phyloP scores from a whole-genome alignment of 1,140 invertebrate genomes.

The Danaus plexippus region DNA sequence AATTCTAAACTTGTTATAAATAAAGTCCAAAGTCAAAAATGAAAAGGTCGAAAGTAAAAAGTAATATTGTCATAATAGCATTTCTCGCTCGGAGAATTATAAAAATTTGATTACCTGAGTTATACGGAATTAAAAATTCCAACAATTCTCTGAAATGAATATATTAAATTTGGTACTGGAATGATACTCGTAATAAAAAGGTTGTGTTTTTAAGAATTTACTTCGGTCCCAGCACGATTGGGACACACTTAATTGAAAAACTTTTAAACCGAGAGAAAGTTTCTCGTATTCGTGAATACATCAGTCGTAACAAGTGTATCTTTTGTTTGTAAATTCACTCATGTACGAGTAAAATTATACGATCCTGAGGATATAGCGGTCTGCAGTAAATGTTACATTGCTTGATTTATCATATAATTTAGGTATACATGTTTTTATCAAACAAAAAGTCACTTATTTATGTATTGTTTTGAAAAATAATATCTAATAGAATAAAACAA shows the following conservation, averaged over 20 bases:
- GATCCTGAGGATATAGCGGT: neutral
- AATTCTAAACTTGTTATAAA: too few relatives aligned
- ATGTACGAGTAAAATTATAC: constrained; percentile 9
- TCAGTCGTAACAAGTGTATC: constrained; percentile 35
- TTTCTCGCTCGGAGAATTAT: constrained; percentile 6
- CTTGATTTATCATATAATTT: too few relatives aligned
- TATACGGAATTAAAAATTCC: constrained; percentile 15
- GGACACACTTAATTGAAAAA: constrained; percentile 46
- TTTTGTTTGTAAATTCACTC: constrained; percentile 33
- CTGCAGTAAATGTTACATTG: too few relatives aligned
- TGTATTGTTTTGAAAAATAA: too few relatives aligned
- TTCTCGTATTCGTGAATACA: constrained; percentile 28
- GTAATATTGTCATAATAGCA: too few relatives aligned
- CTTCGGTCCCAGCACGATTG: constrained; percentile 13
- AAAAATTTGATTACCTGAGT: constrained; percentile 11
- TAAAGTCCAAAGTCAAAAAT: too few relatives aligned
- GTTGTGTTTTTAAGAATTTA: constrained; percentile 18
- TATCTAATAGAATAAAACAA: too few relatives aligned
- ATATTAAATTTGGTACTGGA: constrained; percentile 13
- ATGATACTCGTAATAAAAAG: constrained; percentile 13
- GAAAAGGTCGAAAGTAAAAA: too few relatives aligned
- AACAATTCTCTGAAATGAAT: constrained; percentile 8
- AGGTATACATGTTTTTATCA: neutral
- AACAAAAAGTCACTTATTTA: neutral
- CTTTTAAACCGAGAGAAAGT: constrained; percentile 34